These are phyloP conservation scores for Palythoa grandiflora DNA, from an alignment of 92 coral and sea anemone genomes.

Conservation along the genomic window DNA sequence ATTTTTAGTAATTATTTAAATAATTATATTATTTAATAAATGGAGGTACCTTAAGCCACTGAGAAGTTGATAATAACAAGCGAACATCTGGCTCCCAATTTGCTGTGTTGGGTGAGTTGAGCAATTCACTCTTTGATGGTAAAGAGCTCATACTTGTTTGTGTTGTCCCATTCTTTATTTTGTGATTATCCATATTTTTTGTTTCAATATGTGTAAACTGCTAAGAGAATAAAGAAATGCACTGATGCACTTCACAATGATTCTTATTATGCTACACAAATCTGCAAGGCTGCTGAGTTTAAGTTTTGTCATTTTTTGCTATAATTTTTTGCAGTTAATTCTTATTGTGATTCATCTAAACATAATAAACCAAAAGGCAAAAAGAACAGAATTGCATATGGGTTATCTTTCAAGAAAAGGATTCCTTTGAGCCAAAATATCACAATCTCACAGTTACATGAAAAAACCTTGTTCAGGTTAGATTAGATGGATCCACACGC, in stretches of 20 bases:
- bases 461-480: no score
- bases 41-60: slow-evolving; percentile 87
- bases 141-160: slow-evolving; percentile 46
- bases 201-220: background rate
- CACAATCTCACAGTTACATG: no score
- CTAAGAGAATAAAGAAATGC: background rate
- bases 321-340: no score
- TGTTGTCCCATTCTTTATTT: slow-evolving; percentile 16
- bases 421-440: no score
- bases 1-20: background rate
- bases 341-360: no score
- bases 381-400: no score
- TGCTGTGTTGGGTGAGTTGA: slow-evolving; percentile 80
- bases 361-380: no score
- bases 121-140: slow-evolving; percentile 82
- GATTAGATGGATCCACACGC: no score
- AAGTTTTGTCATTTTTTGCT: no score
- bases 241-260: background rate
- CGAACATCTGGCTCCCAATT: slow-evolving; percentile 96
- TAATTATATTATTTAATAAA: background rate
- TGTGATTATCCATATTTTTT: slow-evolving; percentile 14
- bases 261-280: background rate
- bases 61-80: slow-evolving; percentile 87
- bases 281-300: no score
- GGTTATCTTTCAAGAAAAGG: no score